Conservation (phyloP, 2,797 vertebrate species). For the Babyrousa celebensis region DNA sequence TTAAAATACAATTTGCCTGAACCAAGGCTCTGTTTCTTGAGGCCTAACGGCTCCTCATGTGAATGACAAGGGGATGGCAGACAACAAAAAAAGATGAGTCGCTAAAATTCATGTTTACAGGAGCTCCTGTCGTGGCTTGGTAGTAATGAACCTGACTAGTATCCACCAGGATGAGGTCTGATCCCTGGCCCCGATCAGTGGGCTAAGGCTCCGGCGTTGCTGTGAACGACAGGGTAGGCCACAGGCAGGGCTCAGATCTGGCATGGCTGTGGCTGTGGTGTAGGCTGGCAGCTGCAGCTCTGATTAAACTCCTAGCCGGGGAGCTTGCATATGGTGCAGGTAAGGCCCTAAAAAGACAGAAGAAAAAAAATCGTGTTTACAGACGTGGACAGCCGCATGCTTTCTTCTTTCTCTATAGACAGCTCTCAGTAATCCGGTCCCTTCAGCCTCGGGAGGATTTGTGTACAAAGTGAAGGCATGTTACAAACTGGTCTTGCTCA, state of each 20-base stretch:
- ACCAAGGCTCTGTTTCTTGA: background rate
- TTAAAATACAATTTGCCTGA: conserved; percentile 29
- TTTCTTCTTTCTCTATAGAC: background rate
- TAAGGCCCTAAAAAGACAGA: too few species aligned
- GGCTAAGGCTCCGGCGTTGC: too few species aligned
- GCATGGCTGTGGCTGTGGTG: too few species aligned
- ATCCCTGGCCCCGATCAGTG: too few species aligned
- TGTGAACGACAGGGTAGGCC: too few species aligned
- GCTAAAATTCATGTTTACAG: background rate
- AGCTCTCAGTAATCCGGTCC: background rate
- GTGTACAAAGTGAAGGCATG: background rate
- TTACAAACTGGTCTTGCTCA: background rate
- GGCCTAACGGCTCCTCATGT: background rate
- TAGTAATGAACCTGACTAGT: too few species aligned
- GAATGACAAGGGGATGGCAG: background rate
- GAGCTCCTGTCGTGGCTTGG: background rate
- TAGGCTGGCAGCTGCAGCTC: too few species aligned
- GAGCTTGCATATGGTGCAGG: too few species aligned
- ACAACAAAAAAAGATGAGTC: background rate
- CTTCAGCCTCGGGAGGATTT: background rate
- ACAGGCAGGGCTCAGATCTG: too few species aligned
- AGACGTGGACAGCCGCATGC: background rate
- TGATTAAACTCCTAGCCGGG: too few species aligned
- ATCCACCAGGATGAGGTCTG: too few species aligned
- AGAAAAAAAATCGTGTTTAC: background rate